Evolutionary conservation across 2,113 vertebrate genomes (phyloP).

Genomic region (Charina bottae): DNA sequence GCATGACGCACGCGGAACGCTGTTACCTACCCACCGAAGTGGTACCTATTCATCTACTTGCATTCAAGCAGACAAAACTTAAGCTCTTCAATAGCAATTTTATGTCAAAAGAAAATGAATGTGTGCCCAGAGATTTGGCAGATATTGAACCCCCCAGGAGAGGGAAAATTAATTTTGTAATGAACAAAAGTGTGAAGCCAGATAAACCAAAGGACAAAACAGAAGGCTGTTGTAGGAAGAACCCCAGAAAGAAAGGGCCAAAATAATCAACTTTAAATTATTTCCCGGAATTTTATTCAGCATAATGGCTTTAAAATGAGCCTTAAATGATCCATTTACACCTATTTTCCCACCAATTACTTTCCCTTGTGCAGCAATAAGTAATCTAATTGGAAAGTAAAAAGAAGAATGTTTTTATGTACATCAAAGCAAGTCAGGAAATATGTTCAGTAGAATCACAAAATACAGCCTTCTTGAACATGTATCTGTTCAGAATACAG

Average conservation of each 20-base stretch:
- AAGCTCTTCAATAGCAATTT: not conserved
- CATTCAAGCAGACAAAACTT: not conserved
- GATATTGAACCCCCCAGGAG: not conserved
- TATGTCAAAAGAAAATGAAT: not conserved
- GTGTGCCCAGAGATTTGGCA: not conserved
- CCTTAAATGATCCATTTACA: constrained; percentile 16
- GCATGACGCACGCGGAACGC: no score
- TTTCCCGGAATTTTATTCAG: constrained; percentile 20
- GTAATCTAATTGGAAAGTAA: constrained; percentile 35
- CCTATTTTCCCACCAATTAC: constrained; percentile 27
- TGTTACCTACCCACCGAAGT: no score
- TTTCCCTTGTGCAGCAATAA: constrained; percentile 1
- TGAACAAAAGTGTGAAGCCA: not conserved
- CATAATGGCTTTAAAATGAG: constrained; percentile 19
- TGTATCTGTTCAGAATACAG: not conserved
- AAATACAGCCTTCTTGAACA: not conserved
- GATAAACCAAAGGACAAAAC: constrained; percentile 18
- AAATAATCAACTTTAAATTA: constrained; percentile 33
- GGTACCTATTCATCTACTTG: no score
- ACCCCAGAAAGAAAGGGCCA: not conserved
- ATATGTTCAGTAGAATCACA: not conserved
- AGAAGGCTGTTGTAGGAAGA: constrained; percentile 15
- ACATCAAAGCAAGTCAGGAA: not conserved
- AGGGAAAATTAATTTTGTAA: constrained; percentile 1
- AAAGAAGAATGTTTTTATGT: not conserved